Base-by-base conservation (phyloP, 2,797 vertebrate species). In the Pangasius djambal region DNA sequence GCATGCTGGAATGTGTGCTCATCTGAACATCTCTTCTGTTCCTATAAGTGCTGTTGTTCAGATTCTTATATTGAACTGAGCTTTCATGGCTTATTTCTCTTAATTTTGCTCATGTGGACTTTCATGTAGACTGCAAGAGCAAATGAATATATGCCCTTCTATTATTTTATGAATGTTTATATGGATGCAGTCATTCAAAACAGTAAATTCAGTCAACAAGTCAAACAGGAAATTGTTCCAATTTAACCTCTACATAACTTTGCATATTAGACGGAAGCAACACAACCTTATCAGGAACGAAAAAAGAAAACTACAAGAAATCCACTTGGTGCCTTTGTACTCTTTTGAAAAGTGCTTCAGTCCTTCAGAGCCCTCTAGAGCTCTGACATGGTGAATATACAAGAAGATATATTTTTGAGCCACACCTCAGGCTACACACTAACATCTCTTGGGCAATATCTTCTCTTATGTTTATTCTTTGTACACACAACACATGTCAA, bases 401-500 rank as follows among this genome's bases (percentile, higher is more conserved):
- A 79, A 85, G 65, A 63, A 50, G 65, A 37, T 34, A 40, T 63
- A 85, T 83, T 86, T 74, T 37, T 34, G 22, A 83, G 48, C 16
- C 13, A 50, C 50, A 18, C 81, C 81, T 78, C 59, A 34, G 31
- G 85, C 78, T 81, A 83, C 37, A 77, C 59, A 74, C 52, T 22
- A 37, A 65, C 59, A n/a, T 78, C 83, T 69, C 74, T 79, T 57
- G 59, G 70, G 59, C 48, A 57, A 75, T 69, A 55, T 52, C 16
- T 34, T 40, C 48, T 86, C 59, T 78, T 84, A 34, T 77, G 20
- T 13, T 72, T 44, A 20, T 31, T 83, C n/a, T 88, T 78, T 86
- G 37, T 69, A 86, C n/a, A 85, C 81, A 85, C 88, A 90, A 67
- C 74, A 89, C 79, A 92, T 85, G 88, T 89, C 88, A 83, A 88